These are phyloP conservation scores for Fulmarus glacialis DNA, from an alignment of 2,113 vertebrate species.

Conservation along the genomic window DNA sequence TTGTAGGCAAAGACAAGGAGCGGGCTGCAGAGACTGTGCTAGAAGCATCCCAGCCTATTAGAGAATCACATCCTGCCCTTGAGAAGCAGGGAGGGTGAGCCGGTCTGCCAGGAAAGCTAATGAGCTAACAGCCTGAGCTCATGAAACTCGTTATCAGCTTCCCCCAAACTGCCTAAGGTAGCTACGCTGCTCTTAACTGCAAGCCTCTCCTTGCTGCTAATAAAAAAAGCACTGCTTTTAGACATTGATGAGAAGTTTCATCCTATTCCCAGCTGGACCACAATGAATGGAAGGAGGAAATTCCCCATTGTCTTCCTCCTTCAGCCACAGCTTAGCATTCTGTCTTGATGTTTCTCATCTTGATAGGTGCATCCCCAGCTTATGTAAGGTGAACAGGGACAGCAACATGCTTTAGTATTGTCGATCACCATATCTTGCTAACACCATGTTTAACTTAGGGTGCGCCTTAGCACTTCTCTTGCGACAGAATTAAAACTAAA, in stretches of 20 bases:
- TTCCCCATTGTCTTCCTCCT: background rate
- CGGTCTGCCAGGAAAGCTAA: background rate
- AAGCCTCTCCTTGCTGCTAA: background rate
- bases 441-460: fast-evolving
- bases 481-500: background rate
- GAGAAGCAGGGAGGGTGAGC: background rate
- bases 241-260: fast-evolving
- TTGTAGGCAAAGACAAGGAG: background rate
- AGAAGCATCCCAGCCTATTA: background rate
- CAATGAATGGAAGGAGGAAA: background rate
- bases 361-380: fast-evolving
- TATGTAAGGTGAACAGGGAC: fast-evolving
- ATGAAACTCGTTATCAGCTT: fast-evolving
- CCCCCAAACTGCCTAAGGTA: background rate
- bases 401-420: fast-evolving
- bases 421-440: fast-evolving
- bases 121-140: background rate
- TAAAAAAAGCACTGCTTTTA: background rate
- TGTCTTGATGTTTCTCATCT: fast-evolving
- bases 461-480: background rate
- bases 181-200: background rate
- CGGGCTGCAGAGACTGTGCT: background rate
- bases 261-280: background rate
- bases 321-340: background rate
- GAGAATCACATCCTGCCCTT: background rate